Evolutionary conservation across 2,888 invertebrate genomes (phyloP), one percentile per base, ranked within the genome.

Genomic region (Diadegma fenestrale): DNA sequence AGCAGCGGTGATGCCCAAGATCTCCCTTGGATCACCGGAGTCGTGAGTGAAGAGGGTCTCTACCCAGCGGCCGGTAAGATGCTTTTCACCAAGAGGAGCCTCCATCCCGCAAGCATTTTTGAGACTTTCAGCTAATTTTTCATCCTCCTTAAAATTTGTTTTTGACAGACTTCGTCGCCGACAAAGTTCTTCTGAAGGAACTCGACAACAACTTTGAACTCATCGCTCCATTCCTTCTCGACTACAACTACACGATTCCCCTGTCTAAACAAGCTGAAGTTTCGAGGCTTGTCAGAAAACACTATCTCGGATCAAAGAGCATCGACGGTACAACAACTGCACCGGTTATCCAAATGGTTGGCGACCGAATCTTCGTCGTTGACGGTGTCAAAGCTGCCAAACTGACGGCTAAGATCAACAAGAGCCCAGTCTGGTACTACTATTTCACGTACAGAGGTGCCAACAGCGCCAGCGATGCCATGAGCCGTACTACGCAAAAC

Each of bases 21-120:
- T 85, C 89, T 96, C 10, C 97, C 97, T 0, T 96, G 97, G 95
- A 95, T 97, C 78, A 95, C 96, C 1, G 96, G 96, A 2, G 95
- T 96, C 71, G 96, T 96, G 0, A 95, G 95, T 26, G 95, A 97
- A 73, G 97, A 97, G 93, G 97, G 97, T 79, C 94, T 97, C 22
- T 97, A 96, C 89, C 97, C 97, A 41, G 96, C 95, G 58, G 95
- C 96, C 90, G 95, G 97, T 96, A 93, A 93, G 87, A 7, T 14
- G 10, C 7, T 54, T 26, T 54, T 3, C 8, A 10, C 8, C 54
- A 19, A 2, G 22, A 12, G 0, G 54, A 54, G 54, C 7, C 22
- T 22, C 14, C 22, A 33, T 41, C 8, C 22, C 7, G 1, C 2
- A 22, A 37, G 30, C 1, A 12, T 51, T 75, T 58, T 37, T 30